Evolutionary conservation across 2,113 vertebrate genomes (phyloP), one percentile per base, ranked within the genome.

Genomic region (Aleadryas rufinucha): DNA sequence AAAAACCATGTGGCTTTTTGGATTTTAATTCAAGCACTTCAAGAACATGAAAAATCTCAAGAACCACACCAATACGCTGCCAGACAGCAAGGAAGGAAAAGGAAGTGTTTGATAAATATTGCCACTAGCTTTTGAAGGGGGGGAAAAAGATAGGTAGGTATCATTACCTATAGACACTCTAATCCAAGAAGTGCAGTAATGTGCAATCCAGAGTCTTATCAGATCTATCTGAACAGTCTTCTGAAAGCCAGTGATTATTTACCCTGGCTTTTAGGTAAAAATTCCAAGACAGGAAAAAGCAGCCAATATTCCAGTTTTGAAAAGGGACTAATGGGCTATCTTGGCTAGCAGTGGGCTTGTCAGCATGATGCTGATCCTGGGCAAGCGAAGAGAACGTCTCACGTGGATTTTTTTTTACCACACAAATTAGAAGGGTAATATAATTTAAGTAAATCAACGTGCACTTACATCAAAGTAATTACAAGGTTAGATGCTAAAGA

Each of bases 1-100:
- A 41, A 72, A 78, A 28, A 1, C 0, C 0, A 20, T 2, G 7
- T 0, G 4, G 15, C 3, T 70, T 84, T 85, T 14, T 17, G 5
- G 2, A 10, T 64, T 88, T 56, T 53, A 72, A 69, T 44, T 69
- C 17, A 75, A 89, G 37, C 27, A 47, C 41, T 53, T 83, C 5
- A 44, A 59, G 54, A 70, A 78, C 22, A 47, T 15, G 22, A 63
- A 35, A 88, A 93, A 39, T 41, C 28, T 75, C 74, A 87, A 52
- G 12, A 44, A n/a, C 18, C 24, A 24, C 9, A 75, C 8, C 1
- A 5, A n/a, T 31, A 54, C 3, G 1, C 4, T 16, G 42, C 13
- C 31, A 71, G 39, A 65, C 10, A 82, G 69, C 31, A 84, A 66
- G 22, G 24, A 72, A 71, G 45, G 56, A 59, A 59, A 90, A 22